phyloP scores from a whole-genome alignment of 2,797 vertebrate genomes.

The Notolepis coatsorum region DNA sequence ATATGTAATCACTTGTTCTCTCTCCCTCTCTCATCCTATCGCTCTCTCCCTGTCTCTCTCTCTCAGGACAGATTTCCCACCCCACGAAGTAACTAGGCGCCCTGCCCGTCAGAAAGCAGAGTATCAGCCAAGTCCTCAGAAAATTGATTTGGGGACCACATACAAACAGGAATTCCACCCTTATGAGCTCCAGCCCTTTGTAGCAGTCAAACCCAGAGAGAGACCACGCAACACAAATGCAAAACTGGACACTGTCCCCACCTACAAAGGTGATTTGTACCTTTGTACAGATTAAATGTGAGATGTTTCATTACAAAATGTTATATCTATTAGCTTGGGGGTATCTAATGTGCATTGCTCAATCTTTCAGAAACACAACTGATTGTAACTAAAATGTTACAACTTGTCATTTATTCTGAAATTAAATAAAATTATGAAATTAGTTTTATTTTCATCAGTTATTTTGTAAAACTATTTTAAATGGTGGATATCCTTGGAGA shows the following conservation, averaged over 20 bases:
- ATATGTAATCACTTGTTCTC: background rate
- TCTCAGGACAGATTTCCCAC: slow-evolving; percentile 83
- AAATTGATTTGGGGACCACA: slow-evolving; percentile 83
- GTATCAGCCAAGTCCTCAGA: slow-evolving; percentile 74
- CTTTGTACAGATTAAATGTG: background rate
- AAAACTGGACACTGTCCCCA: slow-evolving; percentile 85
- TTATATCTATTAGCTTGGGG: too few relatives aligned
- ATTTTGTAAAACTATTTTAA: too few relatives aligned
- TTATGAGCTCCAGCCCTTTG: slow-evolving; percentile 74
- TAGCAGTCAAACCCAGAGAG: slow-evolving; percentile 72
- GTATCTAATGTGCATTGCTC: too few relatives aligned
- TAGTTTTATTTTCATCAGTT: too few relatives aligned
- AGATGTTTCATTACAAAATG: slow-evolving; percentile 11
- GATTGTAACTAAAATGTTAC: too few relatives aligned
- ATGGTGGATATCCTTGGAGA: too few relatives aligned
- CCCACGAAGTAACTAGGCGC: slow-evolving; percentile 71
- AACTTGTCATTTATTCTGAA: too few relatives aligned
- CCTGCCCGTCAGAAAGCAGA: slow-evolving; percentile 67
- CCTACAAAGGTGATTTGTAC: slow-evolving; percentile 83
- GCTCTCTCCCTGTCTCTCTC: background rate
- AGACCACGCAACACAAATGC: slow-evolving; percentile 56
- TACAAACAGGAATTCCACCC: slow-evolving; percentile 82
- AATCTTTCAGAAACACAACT: too few relatives aligned
- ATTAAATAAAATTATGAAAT: too few relatives aligned
- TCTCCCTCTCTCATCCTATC: background rate